Evolutionary conservation across 1,140 invertebrate genomes (phyloP), one percentile per base, ranked within the genome.

Genomic region (Wasmannia auropunctata): DNA sequence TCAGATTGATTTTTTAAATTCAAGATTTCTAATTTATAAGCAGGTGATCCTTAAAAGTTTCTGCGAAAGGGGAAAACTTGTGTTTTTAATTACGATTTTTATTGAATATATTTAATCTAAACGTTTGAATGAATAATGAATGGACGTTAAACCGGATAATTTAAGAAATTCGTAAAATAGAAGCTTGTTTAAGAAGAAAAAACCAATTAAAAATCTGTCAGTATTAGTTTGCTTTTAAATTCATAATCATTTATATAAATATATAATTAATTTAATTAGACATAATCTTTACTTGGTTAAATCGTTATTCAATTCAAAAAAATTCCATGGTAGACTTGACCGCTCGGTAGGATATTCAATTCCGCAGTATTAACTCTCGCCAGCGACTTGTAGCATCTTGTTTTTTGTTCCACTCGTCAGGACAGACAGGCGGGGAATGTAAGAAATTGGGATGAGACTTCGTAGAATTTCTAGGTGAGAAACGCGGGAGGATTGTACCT

Each of bases 401-500:
- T 6, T 40, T 65, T 65, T 5, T 22, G 19, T 63, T n/a, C n/a
- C n/a, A n/a, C 31, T 63, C 3, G 31, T 14, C n/a, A n/a, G 22
- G 34, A 37, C 8, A 65, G 3, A 11, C 7, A 63, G n/a, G 19
- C 34, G 40, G 34, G n/a, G 3, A 65, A 65, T 6, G 5, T 63
- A 65, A 22, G 22, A 40, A 65, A 65, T 22, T 22, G 1, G 10
- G 31, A n/a, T 63, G 3, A 5, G n/a, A 14, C 3, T 40, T 2
- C n/a, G 40, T 8, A 7, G 34, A 4, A 22, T 22, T 40, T 22
- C n/a, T 1, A 22, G 2, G 10, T 5, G 4, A 65, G 3, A 46
- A 46, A 5, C 25, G 19, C n/a, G 10, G 19, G 11, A 67, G n/a
- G 11, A 67, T 25, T 92, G 87, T 94, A 96, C 96, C 96, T 96